phyloP scores from a whole-genome alignment of 2,888 invertebrate genomes.

The Aleiodes alternator region DNA sequence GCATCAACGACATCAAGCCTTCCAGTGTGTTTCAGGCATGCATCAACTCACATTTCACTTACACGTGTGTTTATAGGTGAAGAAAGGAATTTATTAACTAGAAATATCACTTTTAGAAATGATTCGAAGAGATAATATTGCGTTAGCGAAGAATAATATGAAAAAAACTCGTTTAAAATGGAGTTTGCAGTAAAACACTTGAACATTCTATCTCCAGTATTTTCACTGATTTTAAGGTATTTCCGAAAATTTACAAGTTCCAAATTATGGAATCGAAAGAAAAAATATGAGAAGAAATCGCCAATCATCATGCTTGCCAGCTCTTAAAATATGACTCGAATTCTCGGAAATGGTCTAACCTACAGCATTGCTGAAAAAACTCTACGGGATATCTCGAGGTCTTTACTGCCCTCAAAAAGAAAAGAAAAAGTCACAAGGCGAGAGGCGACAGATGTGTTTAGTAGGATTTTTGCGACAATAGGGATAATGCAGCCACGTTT shows the following conservation, averaged over 20 bases:
- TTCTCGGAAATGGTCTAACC: constrained; percentile 8
- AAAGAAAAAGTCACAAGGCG: constrained; percentile 46
- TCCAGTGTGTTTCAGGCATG: neutral
- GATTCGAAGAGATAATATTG: no score
- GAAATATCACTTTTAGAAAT: neutral
- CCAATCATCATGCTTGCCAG: constrained; percentile 7
- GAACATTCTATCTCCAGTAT: no score
- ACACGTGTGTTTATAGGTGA: constrained; percentile 13
- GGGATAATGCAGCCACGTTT: constrained; percentile 38
- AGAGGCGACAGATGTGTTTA: constrained; percentile 55
- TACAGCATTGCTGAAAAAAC: constrained; percentile 47
- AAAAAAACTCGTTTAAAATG: no score
- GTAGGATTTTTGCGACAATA: constrained; percentile 46
- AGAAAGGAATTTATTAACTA: neutral
- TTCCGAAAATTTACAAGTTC: neutral
- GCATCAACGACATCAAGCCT: neutral
- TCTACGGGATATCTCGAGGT: constrained; percentile 46
- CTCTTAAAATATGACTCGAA: constrained; percentile 14
- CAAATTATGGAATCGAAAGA: neutral
- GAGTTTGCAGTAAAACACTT: no score
- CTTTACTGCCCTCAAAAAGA: constrained; percentile 26
- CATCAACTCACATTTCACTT: constrained; percentile 26
- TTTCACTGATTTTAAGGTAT: neutral
- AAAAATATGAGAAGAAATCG: neutral
- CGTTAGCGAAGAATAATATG: no score